Evolutionary conservation across 2,888 invertebrate genomes (phyloP).

Genomic region (Agrochola macilenta): DNA sequence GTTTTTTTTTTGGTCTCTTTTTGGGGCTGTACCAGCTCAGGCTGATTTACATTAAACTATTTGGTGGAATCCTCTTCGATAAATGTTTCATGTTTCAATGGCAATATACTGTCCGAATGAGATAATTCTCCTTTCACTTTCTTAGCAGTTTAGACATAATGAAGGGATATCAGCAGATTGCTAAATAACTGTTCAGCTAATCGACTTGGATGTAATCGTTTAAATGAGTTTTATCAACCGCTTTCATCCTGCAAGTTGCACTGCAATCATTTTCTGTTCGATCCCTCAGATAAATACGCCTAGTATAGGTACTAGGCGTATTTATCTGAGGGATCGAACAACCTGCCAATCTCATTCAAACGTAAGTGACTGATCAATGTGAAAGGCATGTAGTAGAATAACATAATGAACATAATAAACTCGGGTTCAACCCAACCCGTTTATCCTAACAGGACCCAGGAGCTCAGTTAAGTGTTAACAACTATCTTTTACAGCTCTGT

Average conservation of each 20-base stretch:
- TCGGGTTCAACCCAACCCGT: slow-evolving; percentile 14
- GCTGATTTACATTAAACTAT: background rate
- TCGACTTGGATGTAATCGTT: slow-evolving; percentile 39
- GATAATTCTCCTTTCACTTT: slow-evolving; percentile 37
- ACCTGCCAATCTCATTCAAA: no score
- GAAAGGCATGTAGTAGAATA: slow-evolving; percentile 4
- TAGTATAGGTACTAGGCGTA: no score
- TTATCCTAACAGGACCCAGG: slow-evolving; percentile 27
- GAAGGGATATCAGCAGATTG: slow-evolving; percentile 48
- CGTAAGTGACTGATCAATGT: background rate
- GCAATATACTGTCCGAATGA: slow-evolving; percentile 6
- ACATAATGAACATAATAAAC: background rate
- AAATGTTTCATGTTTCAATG: background rate
- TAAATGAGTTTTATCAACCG: slow-evolving; percentile 43
- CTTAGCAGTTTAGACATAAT: slow-evolving; percentile 26
- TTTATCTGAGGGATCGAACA: no score
- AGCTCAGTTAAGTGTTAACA: slow-evolving; percentile 37
- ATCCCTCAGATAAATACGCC: slow-evolving; percentile 16
- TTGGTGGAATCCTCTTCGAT: background rate
- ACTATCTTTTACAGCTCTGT: slow-evolving; percentile 43
- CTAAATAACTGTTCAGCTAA: slow-evolving; percentile 41
- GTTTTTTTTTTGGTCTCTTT: background rate
- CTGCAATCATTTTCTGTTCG: slow-evolving; percentile 29
- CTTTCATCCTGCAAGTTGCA: slow-evolving; percentile 36
- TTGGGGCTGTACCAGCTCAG: background rate